Base-by-base conservation (phyloP, 2,888 invertebrate species). In the Drosophila austrosaltans region DNA sequence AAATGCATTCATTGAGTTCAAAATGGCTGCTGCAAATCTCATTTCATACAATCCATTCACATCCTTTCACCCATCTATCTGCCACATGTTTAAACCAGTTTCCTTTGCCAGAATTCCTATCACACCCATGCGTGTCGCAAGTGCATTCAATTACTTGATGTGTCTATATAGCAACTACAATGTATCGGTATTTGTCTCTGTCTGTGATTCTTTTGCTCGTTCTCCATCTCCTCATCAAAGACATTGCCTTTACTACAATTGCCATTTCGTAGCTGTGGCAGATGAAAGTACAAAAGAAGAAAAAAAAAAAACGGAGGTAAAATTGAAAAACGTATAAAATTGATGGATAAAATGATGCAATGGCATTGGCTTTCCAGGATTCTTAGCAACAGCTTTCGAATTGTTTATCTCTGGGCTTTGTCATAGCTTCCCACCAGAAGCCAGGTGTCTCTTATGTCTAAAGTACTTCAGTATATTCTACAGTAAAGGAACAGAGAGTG, bases 121-220 rank as follows among this genome's bases (percentile, higher is more conserved):
- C 60, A 6, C 20, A n/a, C 61, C 44, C 65, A 32, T 69, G 66
- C 54, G 69, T 66, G 65, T 60, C 62, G 69, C 74, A 76, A 83
- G 76, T 76, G 81, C 78, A 87, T 87, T 87, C 84, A 85, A 89
- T 85, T 85, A 85, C 87, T 81, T 79, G 84, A 87, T 89, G 89
- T 74, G 76, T 87, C 77, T 81, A 79, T 79, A 65, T 75, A 53
- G 76, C 72, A 75, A 66, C 53, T 68, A 78, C 77, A 81, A 75
- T 86, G 87, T 88, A 67, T 69, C 70, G 73, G 64, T 69, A 53
- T 59, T 53, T 63, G 32, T 58, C 60, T 53, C 48, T 42, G 44
- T 3, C 48, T 25, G 25, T 48, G 48, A 48, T 48, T 48, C 25
- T 10, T 48, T 25, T 22, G 22, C 12, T 22, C 10, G 12, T 53